Percentiles rank a stretch among this genome's conserved stretches.
Evolutionary conservation across 2,113 vertebrate species (phyloP).

Genomic region (Eulemur macaco): DNA sequence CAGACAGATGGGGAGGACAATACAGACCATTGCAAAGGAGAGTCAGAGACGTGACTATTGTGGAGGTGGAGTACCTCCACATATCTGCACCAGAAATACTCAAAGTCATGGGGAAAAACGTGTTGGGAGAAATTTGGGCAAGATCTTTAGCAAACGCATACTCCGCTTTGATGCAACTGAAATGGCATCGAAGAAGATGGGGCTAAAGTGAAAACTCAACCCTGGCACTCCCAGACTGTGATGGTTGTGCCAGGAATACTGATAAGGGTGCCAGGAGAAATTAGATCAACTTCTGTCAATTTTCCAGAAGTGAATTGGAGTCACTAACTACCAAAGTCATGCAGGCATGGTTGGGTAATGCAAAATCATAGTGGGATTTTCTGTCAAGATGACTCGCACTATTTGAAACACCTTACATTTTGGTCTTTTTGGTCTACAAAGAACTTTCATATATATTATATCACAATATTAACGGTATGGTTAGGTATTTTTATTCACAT

Average conservation of each 20-base stretch:
- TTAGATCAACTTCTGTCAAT: neutral
- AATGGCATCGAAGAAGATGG: neutral
- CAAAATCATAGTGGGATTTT: too few relatives aligned
- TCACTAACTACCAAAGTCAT: too few relatives aligned
- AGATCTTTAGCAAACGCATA: neutral
- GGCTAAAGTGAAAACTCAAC: too few relatives aligned
- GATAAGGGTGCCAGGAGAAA: too few relatives aligned
- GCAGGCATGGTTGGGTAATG: too few relatives aligned
- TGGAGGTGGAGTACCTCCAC: fast-evolving
- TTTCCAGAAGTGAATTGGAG: neutral
- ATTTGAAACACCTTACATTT: neutral
- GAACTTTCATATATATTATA: neutral
- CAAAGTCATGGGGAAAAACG: too few relatives aligned
- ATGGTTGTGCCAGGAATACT: neutral
- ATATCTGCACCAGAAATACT: too few relatives aligned
- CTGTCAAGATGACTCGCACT: neutral
- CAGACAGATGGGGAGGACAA: too few relatives aligned
- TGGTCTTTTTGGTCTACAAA: too few relatives aligned
- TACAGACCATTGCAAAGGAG: neutral
- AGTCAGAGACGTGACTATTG: too few relatives aligned
- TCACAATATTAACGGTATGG: neutral
- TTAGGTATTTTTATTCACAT: neutral
- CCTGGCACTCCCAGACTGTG: neutral
- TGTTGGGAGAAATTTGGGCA: neutral
- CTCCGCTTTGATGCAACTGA: neutral